Conservation (phyloP, 2,113 vertebrate genomes). For the Verasper variegatus region DNA sequence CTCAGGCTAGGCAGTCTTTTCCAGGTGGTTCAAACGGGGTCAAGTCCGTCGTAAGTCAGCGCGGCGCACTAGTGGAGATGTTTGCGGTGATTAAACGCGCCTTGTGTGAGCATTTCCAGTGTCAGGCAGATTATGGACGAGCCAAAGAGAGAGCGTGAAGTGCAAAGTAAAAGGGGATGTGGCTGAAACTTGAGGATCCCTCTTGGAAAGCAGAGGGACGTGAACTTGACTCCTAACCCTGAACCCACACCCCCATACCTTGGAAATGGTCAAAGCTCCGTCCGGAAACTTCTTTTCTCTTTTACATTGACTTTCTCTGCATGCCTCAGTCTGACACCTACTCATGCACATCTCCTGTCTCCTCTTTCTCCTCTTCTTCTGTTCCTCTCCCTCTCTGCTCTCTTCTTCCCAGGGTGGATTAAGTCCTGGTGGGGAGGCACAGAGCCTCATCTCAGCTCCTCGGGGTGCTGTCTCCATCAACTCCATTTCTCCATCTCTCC, state of each 20-base stretch:
- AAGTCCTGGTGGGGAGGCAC: no score
- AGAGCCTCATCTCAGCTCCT: no score
- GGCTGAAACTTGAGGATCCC: constrained; percentile 62
- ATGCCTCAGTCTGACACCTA: no score
- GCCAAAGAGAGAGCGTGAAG: constrained; percentile 53
- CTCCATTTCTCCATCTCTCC: no score
- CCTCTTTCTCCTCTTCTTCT: no score
- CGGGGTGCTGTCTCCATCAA: no score
- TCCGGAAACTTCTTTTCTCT: no score
- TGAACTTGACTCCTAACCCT: constrained; percentile 46
- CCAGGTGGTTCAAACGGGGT: constrained; percentile 32
- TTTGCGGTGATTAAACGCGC: constrained; percentile 54
- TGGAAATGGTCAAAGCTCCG: no score
- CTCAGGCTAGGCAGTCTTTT: neutral
- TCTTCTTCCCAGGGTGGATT: neutral
- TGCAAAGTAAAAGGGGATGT: constrained; percentile 47
- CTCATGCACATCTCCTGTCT: neutral
- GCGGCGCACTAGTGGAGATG: constrained; percentile 28
- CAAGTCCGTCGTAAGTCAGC: constrained; percentile 29
- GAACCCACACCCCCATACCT: neutral
- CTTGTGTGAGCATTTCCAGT: constrained; percentile 60
- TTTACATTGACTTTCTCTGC: no score
- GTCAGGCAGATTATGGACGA: constrained; percentile 51
- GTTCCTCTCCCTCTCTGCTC: no score
- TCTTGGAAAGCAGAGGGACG: constrained; percentile 47